Conservation (phyloP, 2,888 invertebrate genomes). For the Ennomos fuscantarius region DNA sequence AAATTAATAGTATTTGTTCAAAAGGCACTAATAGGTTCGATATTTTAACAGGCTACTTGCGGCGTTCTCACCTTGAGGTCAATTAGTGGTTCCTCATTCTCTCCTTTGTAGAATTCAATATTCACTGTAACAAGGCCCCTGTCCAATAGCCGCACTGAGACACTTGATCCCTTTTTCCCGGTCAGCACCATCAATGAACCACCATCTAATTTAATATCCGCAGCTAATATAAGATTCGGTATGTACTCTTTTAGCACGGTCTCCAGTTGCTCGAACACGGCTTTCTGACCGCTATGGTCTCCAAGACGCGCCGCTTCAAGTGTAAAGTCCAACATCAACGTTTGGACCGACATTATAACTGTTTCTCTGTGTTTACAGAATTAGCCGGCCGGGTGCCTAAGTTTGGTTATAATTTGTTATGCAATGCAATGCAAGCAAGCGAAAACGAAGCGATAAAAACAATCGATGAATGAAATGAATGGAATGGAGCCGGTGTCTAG, state of each 20-base stretch:
- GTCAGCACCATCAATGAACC: conserved; percentile 89
- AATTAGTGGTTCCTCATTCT: conserved; percentile 89
- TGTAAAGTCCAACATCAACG: conserved; percentile 92
- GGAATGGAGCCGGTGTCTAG: too few relatives aligned
- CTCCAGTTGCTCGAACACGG: conserved; percentile 88
- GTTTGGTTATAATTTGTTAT: too few relatives aligned
- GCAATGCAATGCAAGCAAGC: too few relatives aligned
- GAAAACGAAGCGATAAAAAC: too few relatives aligned
- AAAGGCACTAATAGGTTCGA: too few relatives aligned
- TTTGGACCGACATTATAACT: conserved; percentile 89
- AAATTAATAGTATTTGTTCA: conserved; percentile 11
- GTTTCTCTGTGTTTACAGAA: conserved; percentile 11
- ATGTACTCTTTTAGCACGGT: conserved; percentile 89
- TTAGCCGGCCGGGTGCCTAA: conserved; percentile 8
- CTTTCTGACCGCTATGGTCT: conserved; percentile 87
- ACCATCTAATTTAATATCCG: conserved; percentile 88
- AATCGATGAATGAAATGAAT: too few relatives aligned
- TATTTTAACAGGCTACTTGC: conserved; percentile 6
- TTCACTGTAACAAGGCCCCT: conserved; percentile 92
- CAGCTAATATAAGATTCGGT: conserved; percentile 88
- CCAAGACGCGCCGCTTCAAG: conserved; percentile 88
- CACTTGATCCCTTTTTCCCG: conserved; percentile 88
- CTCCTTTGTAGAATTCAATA: conserved; percentile 92
- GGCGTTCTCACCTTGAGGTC: conserved; percentile 88
- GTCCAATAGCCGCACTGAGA: conserved; percentile 89